Evolutionary conservation across 2,888 invertebrate species (phyloP).

Genomic region (Heliconius sara): DNA sequence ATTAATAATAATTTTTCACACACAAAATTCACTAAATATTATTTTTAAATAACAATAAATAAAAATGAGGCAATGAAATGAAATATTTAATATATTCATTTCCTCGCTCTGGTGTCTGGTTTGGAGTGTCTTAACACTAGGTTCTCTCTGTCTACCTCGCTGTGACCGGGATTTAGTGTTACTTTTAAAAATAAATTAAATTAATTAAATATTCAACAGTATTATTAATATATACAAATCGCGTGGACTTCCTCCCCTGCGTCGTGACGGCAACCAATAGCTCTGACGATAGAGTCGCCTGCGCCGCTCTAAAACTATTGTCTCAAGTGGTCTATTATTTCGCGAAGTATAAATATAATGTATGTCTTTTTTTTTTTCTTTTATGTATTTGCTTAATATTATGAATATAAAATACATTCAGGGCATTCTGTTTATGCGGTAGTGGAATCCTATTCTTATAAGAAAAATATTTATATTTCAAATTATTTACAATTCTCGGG

Average conservation of each 20-base stretch:
- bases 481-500: too few relatives aligned
- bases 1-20: too few relatives aligned
- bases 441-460: too few relatives aligned
- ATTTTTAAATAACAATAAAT: too few relatives aligned
- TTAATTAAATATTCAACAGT: constrained; percentile 54
- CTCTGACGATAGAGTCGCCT: constrained; percentile 65
- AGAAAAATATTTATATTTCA: too few relatives aligned
- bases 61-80: too few relatives aligned
- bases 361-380: constrained; percentile 46
- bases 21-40: too few relatives aligned
- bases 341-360: constrained; percentile 68
- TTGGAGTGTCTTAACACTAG: not conserved
- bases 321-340: constrained; percentile 69
- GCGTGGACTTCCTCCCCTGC: constrained; percentile 63
- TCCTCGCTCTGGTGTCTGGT: too few relatives aligned
- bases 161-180: not conserved
- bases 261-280: constrained; percentile 63
- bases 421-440: too few relatives aligned
- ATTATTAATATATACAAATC: constrained; percentile 66
- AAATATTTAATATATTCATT: too few relatives aligned
- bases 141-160: not conserved
- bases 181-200: not conserved
- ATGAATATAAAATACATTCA: not conserved
- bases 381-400: constrained; percentile 5
- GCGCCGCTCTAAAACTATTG: constrained; percentile 69